Percentiles rank a stretch among this genome's conserved stretches.
Conservation (phyloP, 1,140 invertebrate genomes). For the Bombus balteatus region DNA sequence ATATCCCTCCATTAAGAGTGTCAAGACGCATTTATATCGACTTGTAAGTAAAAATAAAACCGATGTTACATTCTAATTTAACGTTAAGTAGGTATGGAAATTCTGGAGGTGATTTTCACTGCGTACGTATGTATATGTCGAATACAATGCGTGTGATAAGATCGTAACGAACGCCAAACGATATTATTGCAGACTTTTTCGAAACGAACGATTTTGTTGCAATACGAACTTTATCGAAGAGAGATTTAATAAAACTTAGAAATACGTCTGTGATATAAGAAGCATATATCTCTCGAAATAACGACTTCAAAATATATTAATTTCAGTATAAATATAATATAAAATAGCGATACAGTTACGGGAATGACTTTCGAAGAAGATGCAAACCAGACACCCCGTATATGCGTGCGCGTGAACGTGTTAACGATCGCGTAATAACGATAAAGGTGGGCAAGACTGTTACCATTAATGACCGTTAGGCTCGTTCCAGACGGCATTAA, state of each 20-base stretch:
- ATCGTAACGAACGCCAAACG: background rate
- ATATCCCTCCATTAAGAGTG: background rate
- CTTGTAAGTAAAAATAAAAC: background rate
- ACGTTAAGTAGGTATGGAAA: background rate
- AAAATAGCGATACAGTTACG: background rate
- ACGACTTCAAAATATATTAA: background rate
- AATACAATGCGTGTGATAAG: background rate
- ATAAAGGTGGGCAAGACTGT: conserved; percentile 35
- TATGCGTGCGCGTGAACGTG: conserved; percentile 15
- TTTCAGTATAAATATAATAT: background rate
- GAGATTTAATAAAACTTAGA: background rate
- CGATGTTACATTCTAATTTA: background rate
- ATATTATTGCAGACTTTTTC: background rate
- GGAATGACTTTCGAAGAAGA: background rate
- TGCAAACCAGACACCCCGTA: background rate
- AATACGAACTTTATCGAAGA: background rate
- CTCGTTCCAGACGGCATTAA: conserved; percentile 31
- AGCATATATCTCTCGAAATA: background rate
- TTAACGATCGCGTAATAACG: conserved; percentile 46
- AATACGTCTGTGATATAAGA: background rate
- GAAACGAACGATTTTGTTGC: background rate
- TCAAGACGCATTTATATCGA: background rate
- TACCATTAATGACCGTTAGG: conserved; percentile 43
- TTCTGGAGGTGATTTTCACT: background rate
- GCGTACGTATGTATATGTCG: background rate